phyloP scores from a whole-genome alignment of 2,113 vertebrate species.

The Phocoena phocoena region DNA sequence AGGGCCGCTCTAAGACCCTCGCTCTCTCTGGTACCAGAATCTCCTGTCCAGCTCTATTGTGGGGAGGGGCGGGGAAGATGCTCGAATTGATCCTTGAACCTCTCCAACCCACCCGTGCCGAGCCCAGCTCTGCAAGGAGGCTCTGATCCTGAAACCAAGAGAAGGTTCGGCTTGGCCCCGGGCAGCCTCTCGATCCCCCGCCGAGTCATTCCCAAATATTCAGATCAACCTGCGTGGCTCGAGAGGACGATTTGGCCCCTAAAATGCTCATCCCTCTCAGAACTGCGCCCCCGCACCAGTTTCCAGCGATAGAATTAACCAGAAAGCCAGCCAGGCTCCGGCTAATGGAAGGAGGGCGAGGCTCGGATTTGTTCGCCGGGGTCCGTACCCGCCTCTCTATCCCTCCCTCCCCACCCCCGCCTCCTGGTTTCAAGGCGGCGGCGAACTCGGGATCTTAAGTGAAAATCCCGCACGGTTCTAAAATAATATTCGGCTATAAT shows the following conservation, averaged over 20 bases:
- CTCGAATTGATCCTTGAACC: neutral
- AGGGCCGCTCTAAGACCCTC: neutral
- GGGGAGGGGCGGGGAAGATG: neutral
- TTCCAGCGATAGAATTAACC: constrained; percentile 8
- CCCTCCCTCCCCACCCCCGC: neutral
- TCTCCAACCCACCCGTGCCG: neutral
- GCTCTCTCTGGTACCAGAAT: neutral
- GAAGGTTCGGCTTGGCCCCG: neutral
- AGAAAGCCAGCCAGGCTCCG: neutral
- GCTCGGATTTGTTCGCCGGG: neutral
- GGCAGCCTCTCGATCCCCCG: neutral
- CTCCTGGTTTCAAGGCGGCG: neutral
- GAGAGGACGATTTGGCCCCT: neutral
- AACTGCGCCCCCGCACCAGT: neutral
- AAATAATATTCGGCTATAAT: neutral
- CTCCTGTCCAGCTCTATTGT: neutral
- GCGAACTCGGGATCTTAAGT: neutral
- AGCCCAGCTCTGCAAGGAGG: neutral
- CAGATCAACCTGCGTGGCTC: neutral
- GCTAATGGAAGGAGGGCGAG: neutral
- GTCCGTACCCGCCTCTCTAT: neutral
- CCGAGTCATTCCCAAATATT: neutral
- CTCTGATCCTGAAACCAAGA: neutral
- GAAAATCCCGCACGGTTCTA: neutral
- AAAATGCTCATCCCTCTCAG: neutral